Evolutionary conservation across 2,888 invertebrate species (phyloP).

Genomic region (Macrophya alboannulata): DNA sequence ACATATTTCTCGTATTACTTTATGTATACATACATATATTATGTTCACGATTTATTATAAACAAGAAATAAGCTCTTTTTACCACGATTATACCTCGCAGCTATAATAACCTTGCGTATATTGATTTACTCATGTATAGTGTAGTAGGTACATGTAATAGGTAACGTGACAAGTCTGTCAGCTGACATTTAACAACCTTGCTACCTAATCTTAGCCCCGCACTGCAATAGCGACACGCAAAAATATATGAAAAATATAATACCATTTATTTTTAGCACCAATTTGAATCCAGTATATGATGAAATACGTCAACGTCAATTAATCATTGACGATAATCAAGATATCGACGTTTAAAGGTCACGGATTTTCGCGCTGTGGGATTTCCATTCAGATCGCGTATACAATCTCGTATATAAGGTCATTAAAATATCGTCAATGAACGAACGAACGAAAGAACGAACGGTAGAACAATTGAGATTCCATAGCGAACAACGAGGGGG

Average conservation of each 20-base stretch:
- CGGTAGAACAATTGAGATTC: slow-evolving; percentile 17
- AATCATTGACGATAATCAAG: neutral
- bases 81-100: neutral
- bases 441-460: slow-evolving; percentile 13
- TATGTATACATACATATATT: neutral
- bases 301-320: neutral
- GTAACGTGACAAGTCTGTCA: neutral
- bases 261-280: neutral
- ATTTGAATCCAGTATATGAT: neutral
- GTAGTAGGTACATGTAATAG: too few relatives aligned
- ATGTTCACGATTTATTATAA: neutral
- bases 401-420: slow-evolving; percentile 6
- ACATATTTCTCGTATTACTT: neutral
- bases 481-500: neutral
- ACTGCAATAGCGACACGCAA: neutral
- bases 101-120: neutral
- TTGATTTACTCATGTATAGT: neutral
- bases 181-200: neutral
- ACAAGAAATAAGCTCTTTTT: neutral
- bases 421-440: slow-evolving; percentile 41
- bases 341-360: neutral
- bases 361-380: neutral
- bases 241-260: neutral
- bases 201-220: neutral
- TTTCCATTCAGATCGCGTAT: neutral